Conservation (phyloP, 1,140 invertebrate species). For the Carposina sasakii region DNA sequence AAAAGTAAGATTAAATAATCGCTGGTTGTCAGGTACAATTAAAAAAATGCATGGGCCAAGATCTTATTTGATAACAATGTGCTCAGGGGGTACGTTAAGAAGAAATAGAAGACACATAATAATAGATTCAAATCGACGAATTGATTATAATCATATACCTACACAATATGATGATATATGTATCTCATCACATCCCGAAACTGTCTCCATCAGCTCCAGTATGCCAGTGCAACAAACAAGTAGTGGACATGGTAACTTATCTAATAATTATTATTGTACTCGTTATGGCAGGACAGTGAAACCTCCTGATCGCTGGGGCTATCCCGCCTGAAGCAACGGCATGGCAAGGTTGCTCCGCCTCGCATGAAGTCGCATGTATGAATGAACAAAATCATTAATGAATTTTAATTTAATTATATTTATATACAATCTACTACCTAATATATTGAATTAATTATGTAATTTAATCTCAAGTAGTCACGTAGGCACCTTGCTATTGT, state of each 20-base stretch:
- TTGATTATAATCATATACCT: conserved; percentile 7
- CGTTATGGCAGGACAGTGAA: conserved; percentile 12
- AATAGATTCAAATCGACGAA: too few species aligned
- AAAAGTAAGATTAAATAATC: conserved; percentile 9
- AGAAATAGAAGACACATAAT: conserved; percentile 11
- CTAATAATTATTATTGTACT: conserved; percentile 7
- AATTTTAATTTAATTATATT: too few species aligned
- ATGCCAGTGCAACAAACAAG: not conserved
- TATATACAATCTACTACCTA: too few species aligned
- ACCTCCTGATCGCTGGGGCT: conserved; percentile 8
- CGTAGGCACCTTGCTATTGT: too few species aligned
- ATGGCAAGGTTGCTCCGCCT: too few species aligned
- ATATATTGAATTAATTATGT: too few species aligned
- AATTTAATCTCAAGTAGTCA: too few species aligned
- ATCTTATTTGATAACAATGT: conserved; percentile 4
- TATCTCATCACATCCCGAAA: too few species aligned
- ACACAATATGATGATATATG: too few species aligned
- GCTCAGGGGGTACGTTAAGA: not conserved
- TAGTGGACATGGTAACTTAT: not conserved
- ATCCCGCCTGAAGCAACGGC: too few species aligned
- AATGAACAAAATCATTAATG: too few species aligned
- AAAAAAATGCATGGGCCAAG: not conserved
- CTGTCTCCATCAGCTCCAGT: not conserved
- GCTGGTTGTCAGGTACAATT: conserved; percentile 1
- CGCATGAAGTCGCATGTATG: too few species aligned